Evolutionary conservation across 2,888 invertebrate species (phyloP).

Genomic region (Limnephilus marmoratus): DNA sequence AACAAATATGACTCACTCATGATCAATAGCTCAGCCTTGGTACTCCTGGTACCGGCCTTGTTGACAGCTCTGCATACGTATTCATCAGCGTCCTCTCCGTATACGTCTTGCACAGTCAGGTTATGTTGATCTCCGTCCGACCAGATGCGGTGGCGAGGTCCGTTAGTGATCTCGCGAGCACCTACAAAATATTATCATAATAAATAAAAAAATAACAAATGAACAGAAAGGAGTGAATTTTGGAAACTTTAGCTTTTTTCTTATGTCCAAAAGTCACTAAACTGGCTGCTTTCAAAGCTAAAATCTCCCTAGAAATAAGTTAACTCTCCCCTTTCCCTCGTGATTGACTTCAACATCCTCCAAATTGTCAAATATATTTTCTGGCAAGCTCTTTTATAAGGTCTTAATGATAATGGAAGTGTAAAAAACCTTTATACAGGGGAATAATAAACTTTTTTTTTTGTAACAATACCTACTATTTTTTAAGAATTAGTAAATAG

Average conservation of each 20-base stretch:
- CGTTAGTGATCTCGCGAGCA: conserved; percentile 94
- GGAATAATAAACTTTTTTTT: too few species aligned
- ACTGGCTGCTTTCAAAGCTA: not conserved
- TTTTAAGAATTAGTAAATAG: too few species aligned
- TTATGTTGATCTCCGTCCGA: conserved; percentile 93
- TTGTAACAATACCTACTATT: too few species aligned
- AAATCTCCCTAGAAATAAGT: too few species aligned
- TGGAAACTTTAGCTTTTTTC: not conserved
- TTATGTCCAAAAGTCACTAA: not conserved
- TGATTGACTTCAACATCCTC: too few species aligned
- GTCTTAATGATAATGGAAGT: too few species aligned
- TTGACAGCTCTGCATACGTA: conserved; percentile 97
- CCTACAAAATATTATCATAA: conserved; percentile 71
- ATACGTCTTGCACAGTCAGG: conserved; percentile 94
- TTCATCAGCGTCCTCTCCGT: conserved; percentile 99
- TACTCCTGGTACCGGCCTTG: conserved; percentile 95
- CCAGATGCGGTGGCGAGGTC: conserved; percentile 94
- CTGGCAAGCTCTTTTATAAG: too few species aligned
- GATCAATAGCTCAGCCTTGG: conserved; percentile 96
- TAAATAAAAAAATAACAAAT: not conserved
- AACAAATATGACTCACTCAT: conserved; percentile 86
- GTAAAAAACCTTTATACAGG: too few species aligned
- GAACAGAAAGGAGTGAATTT: not conserved
- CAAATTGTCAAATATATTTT: too few species aligned
- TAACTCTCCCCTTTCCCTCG: too few species aligned